A percentile compares a stretch with the other conserved stretches of the same genome.
Evolutionary conservation across 2,888 invertebrate genomes (phyloP).

Genomic region (Hedya salicella): DNA sequence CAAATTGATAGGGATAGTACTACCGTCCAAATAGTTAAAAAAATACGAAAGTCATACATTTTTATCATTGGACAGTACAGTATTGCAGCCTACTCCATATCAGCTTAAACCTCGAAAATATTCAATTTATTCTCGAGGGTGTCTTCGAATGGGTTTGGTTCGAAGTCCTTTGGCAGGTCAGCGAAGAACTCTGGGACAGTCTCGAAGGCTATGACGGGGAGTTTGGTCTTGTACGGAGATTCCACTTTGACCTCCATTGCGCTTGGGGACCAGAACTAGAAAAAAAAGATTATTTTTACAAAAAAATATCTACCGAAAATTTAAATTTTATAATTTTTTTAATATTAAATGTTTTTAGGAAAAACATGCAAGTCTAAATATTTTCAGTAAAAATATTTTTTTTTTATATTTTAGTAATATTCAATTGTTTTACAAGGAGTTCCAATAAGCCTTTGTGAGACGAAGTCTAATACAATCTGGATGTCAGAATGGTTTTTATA

Average conservation of each 20-base stretch:
- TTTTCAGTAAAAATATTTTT: too few relatives aligned
- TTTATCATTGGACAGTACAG: slow-evolving; percentile 6
- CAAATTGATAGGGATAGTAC: slow-evolving; percentile 34
- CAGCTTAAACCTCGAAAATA: slow-evolving; percentile 39
- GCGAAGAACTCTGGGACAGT: slow-evolving; percentile 37
- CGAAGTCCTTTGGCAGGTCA: slow-evolving; percentile 41
- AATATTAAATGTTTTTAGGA: too few relatives aligned
- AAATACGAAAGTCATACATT: not conserved
- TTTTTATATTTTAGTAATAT: too few relatives aligned
- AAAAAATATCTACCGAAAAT: not conserved
- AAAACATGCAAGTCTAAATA: too few relatives aligned
- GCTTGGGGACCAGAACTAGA: slow-evolving; percentile 42
- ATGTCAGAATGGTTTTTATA: too few relatives aligned
- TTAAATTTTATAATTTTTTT: too few relatives aligned
- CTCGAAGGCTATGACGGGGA: slow-evolving; percentile 42
- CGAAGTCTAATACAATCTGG: too few relatives aligned
- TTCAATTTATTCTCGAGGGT: slow-evolving; percentile 35
- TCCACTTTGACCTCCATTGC: slow-evolving; percentile 33
- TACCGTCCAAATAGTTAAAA: slow-evolving; percentile 9
- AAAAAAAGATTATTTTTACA: too few relatives aligned
- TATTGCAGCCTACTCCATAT: slow-evolving; percentile 38
- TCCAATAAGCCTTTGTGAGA: too few relatives aligned
- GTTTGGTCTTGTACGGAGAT: slow-evolving; percentile 37
- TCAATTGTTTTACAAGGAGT: too few relatives aligned
- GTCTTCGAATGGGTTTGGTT: slow-evolving; percentile 42